These are phyloP conservation scores for Mimas tiliae DNA, from an alignment of 2,888 invertebrate species.

Conservation along the genomic window DNA sequence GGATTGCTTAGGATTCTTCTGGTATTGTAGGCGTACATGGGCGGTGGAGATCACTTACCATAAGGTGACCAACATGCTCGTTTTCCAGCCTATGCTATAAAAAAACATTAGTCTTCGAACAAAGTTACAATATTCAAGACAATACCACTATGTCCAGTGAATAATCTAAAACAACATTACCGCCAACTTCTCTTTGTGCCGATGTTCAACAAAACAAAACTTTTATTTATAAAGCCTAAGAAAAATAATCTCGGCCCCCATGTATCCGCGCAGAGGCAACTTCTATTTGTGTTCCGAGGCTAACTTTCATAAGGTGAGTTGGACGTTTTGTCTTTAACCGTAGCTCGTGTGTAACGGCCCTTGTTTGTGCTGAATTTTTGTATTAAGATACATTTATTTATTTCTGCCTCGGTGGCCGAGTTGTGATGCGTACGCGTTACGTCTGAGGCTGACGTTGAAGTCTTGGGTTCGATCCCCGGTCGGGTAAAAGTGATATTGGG, in stretches of 20 bases:
- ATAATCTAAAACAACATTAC: slow-evolving; percentile 5
- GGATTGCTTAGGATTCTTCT: too few species aligned
- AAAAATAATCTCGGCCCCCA: slow-evolving; percentile 19
- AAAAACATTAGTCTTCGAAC: too few species aligned
- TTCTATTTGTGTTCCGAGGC: slow-evolving; percentile 14
- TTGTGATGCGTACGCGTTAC: too few species aligned
- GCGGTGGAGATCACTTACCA: too few species aligned
- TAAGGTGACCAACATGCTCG: too few species aligned
- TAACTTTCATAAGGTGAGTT: slow-evolving; percentile 22
- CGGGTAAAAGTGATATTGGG: too few species aligned
- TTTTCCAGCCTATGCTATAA: too few species aligned
- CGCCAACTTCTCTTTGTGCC: slow-evolving; percentile 18
- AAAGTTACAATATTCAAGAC: background rate
- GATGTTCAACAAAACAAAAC: slow-evolving; percentile 20
- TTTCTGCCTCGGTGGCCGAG: too few species aligned
- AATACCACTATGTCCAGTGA: background rate
- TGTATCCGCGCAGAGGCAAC: slow-evolving; percentile 11
- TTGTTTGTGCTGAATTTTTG: background rate
- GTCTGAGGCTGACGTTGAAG: too few species aligned
- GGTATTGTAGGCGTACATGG: too few species aligned
- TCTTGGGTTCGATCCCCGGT: too few species aligned
- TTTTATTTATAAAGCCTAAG: slow-evolving; percentile 23
- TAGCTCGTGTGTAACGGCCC: background rate
- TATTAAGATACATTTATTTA: background rate
- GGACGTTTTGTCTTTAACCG: slow-evolving; percentile 10